A percentile compares a stretch with the other conserved stretches of the same genome.
Conservation (phyloP, 2,113 vertebrate species). For the Chaetops frenatus region DNA sequence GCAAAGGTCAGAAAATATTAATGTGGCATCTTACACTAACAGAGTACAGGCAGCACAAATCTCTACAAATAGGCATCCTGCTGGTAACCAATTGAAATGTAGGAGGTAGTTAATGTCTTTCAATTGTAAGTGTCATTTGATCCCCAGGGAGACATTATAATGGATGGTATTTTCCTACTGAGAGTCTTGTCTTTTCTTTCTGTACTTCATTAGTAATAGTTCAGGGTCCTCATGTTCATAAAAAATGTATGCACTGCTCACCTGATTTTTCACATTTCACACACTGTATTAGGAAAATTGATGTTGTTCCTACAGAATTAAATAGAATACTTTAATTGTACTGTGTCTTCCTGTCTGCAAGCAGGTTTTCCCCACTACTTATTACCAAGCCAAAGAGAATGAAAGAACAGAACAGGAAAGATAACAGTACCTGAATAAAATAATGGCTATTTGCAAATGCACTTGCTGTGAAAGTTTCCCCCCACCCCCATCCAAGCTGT, state of each 20-base stretch:
- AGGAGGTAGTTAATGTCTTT: constrained; percentile 25
- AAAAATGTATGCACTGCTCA: constrained; percentile 17
- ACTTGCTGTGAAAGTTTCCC: neutral
- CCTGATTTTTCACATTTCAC: neutral
- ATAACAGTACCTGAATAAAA: neutral
- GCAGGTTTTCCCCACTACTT: neutral
- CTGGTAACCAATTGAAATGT: constrained; percentile 15
- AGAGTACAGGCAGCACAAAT: neutral
- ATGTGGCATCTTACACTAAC: neutral
- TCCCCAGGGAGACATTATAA: constrained; percentile 44
- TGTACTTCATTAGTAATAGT: constrained; percentile 27
- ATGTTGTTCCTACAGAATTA: neutral
- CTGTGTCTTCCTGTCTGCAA: neutral
- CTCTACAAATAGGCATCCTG: constrained; percentile 31
- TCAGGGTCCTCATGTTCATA: neutral
- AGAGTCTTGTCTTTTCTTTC: constrained; percentile 1
- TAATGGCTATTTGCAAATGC: neutral
- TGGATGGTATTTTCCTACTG: constrained; percentile 37
- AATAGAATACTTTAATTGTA: neutral
- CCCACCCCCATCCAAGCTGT: neutral
- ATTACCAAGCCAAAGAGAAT: neutral
- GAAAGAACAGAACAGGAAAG: neutral
- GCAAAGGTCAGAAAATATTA: constrained; percentile 44
- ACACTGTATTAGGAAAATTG: neutral
- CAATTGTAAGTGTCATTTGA: constrained; percentile 37